These are phyloP conservation scores for Syngnathus typhle DNA, from an alignment of 2,113 vertebrate species.

Conservation along the genomic window DNA sequence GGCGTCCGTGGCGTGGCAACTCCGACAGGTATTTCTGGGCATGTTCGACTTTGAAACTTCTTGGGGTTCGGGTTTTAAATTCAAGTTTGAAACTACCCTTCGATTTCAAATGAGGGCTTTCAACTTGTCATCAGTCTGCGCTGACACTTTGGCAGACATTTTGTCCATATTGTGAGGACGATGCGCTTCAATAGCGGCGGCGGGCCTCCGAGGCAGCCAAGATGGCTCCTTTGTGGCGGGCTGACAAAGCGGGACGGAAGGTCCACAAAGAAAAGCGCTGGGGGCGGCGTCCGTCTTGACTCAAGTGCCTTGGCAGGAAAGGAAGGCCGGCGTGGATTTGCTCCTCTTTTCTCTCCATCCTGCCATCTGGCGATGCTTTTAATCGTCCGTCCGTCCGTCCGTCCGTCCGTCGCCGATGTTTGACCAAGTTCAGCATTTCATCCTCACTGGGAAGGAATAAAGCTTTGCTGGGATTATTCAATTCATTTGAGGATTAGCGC, in stretches of 20 bases:
- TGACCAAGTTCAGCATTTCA: background rate
- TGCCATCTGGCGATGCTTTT: background rate
- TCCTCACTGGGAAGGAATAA: background rate
- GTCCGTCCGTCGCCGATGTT: background rate
- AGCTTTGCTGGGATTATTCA: constrained; percentile 1
- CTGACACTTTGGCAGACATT: background rate
- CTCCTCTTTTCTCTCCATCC: background rate
- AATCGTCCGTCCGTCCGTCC: background rate
- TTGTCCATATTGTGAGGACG: no score
- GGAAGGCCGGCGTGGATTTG: background rate
- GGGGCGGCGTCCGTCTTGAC: background rate
- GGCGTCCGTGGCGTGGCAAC: no score
- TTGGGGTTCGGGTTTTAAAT: background rate
- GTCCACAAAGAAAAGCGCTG: background rate
- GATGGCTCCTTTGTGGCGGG: background rate
- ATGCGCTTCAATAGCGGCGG: no score
- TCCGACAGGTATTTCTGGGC: no score
- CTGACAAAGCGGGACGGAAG: background rate
- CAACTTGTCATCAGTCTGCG: no score
- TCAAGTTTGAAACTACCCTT: no score
- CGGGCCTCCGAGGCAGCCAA: no score
- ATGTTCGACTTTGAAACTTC: no score
- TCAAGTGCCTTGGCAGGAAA: background rate
- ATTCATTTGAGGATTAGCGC: background rate
- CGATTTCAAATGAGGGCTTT: no score